These are phyloP conservation scores for Monoplex corrugatus DNA, from an alignment of 2,888 invertebrate species.

Conservation along the genomic window DNA sequence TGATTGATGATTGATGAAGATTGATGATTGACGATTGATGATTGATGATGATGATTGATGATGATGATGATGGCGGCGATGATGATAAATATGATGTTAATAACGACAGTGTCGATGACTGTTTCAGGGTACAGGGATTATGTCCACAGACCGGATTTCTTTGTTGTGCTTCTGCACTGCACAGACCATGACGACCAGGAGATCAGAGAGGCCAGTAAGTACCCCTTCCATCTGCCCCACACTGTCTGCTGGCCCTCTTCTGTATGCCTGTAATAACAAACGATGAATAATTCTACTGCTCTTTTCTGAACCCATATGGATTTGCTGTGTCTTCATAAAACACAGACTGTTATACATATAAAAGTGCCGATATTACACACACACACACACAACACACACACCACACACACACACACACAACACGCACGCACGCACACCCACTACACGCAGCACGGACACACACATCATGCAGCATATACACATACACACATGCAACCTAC, in stretches of 20 bases:
- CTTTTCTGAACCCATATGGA: too few species aligned
- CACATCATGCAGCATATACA: too few species aligned
- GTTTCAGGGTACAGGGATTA: slow-evolving; percentile 64
- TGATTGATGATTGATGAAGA: not conserved
- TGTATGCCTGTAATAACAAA: not conserved
- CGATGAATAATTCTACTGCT: too few species aligned
- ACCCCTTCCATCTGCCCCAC: not conserved
- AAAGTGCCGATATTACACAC: too few species aligned
- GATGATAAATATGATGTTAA: not conserved
- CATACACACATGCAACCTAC: too few species aligned
- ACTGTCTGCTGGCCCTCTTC: slow-evolving; percentile 12
- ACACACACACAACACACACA: too few species aligned
- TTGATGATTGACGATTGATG: not conserved
- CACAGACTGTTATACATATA: too few species aligned
- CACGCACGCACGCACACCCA: too few species aligned
- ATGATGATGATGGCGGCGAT: not conserved
- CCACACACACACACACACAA: too few species aligned
- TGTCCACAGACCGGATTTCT: slow-evolving; percentile 62
- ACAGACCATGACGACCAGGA: slow-evolving; percentile 62
- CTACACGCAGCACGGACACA: too few species aligned
- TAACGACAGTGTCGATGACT: not conserved
- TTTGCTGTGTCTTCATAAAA: too few species aligned
- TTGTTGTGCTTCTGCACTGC: slow-evolving; percentile 62
- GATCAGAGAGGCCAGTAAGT: slow-evolving; percentile 62
- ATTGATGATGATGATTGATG: not conserved